Evolutionary conservation across 2,888 invertebrate genomes (phyloP), one percentile per base, ranked within the genome.

Genomic region (Drosophila nr. perissopoda): DNA sequence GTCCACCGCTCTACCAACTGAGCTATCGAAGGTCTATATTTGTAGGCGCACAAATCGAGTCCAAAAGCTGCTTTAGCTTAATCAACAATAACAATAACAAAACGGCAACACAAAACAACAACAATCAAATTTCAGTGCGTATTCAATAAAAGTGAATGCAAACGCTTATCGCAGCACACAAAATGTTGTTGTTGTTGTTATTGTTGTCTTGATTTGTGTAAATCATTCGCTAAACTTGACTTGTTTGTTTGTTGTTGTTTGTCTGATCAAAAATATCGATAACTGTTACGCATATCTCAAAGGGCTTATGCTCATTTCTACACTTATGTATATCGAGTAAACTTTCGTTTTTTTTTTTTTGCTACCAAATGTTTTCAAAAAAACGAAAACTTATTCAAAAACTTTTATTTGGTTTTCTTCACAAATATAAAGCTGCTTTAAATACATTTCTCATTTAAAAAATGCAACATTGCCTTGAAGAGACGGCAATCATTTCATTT

Each of bases 1-100:
- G 87, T 87, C 87, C 89, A 87, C 87, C 87, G 87, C 87, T 87
- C 87, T 87, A 87, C 87, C 89, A 87, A 87, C 87, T 87, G 89
- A 87, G 89, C 87, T 87, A 85, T 85, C 86, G 85, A 85, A 86
- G 85, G 85, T 48, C 74, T 73, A 58, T 53, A 73, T 49, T 61
- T 61, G 63, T 48, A 1, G 33, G 27, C 5, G n/a, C n/a, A 33
- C 13, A 54, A 66, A 66, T 58, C 27, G n/a, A 49, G 61, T 49
- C 2, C 21, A 71, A 45, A 42, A 71, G 61, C 27, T 40, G 29
- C n/a, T 27, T 2, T 3, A 2, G 29, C 38, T 40, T 21, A 38
- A 56, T 40, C 56, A 13, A n/a, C 27, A 34, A 18, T 16, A 11
- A 16, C 8, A 34, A 33, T 31, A 21, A 53, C 13, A 16, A 49